phyloP scores from a whole-genome alignment of 1,140 invertebrate genomes.

The Caenorhabditis brenneri region DNA sequence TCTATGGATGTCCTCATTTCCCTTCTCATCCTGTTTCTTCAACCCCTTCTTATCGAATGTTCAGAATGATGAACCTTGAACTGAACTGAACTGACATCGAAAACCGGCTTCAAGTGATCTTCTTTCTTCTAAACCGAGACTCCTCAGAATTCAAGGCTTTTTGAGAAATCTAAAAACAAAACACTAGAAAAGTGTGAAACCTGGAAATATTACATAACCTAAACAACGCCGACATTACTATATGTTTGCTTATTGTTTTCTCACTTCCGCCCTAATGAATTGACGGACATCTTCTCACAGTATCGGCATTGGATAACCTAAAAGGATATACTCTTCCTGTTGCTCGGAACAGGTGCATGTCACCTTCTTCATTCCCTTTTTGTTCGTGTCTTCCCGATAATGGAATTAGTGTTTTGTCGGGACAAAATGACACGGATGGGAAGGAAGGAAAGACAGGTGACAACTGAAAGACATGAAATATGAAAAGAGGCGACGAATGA shows the following conservation, averaged over 20 bases:
- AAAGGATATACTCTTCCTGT: constrained; percentile 31
- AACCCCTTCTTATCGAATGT: too few species aligned
- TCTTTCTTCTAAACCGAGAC: neutral
- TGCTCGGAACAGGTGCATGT: constrained; percentile 7
- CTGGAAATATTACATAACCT: too few species aligned
- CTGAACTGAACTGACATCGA: neutral
- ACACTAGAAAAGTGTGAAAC: constrained; percentile 27
- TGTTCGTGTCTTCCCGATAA: too few species aligned
- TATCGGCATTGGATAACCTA: neutral
- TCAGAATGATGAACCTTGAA: neutral
- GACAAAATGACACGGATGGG: neutral
- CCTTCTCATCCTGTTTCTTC: neutral
- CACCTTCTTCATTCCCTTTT: constrained; percentile 33
- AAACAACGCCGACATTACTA: neutral
- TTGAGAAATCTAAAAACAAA: neutral
- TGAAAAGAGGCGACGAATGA: neutral
- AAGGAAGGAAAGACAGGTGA: neutral
- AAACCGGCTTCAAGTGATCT: too few species aligned
- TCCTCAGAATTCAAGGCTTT: neutral
- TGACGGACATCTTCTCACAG: neutral
- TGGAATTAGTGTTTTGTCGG: constrained; percentile 28
- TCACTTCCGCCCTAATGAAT: constrained; percentile 7
- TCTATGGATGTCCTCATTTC: neutral
- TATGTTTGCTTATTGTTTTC: neutral
- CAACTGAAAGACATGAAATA: constrained; percentile 15